A percentile compares a stretch with the other conserved stretches of the same genome.
Conservation (phyloP, 2,113 vertebrate species). For the Sylvietta virens region DNA sequence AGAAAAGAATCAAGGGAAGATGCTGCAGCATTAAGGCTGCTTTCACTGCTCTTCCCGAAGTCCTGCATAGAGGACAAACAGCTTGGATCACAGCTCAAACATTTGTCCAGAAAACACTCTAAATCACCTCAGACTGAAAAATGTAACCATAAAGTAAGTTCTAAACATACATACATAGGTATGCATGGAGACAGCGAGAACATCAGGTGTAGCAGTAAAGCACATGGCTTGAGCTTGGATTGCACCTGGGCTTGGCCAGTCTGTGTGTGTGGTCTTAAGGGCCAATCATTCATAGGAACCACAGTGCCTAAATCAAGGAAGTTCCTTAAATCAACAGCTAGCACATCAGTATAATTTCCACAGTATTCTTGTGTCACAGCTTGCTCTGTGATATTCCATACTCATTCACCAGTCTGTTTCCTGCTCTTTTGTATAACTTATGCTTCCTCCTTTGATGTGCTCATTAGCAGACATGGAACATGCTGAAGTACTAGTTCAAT, state of each 20-base stretch:
- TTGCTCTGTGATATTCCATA: not conserved
- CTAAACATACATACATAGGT: not conserved
- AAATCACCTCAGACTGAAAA: not conserved
- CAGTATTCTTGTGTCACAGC: not conserved
- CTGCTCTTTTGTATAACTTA: not conserved
- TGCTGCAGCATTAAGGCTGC: not conserved
- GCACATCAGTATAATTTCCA: not conserved
- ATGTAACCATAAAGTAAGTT: not conserved
- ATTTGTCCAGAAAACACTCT: not conserved
- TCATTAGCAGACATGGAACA: not conserved
- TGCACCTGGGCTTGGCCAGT: not conserved
- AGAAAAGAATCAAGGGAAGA: not conserved
- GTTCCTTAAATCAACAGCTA: not conserved
- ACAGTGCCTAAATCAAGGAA: not conserved
- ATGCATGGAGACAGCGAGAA: too few relatives aligned
- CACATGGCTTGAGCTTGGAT: not conserved
- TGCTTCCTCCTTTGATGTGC: not conserved
- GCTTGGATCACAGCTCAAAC: not conserved
- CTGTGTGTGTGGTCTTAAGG: not conserved
- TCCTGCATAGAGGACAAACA: not conserved
- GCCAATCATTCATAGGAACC: fast-evolving
- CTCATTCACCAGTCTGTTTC: not conserved
- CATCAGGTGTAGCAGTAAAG: not conserved
- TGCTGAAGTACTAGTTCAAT: not conserved
- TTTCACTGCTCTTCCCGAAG: not conserved